These are phyloP conservation scores for Podocnemis expansa DNA, from an alignment of 2,113 vertebrate genomes.

Conservation along the genomic window DNA sequence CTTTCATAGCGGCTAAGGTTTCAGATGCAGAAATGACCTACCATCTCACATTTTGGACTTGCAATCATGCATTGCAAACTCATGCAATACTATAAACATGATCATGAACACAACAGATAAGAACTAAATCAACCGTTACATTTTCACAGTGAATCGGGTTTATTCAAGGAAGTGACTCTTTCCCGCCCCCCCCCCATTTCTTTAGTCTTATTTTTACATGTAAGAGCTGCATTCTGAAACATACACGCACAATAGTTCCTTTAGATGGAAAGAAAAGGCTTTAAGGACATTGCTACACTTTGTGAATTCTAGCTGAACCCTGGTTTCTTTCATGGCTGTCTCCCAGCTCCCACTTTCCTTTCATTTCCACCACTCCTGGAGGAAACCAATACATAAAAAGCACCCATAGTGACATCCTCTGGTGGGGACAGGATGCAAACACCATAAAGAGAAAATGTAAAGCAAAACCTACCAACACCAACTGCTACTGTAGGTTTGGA, in stretches of 20 bases:
- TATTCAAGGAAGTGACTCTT: neutral
- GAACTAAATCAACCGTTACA: accelerated
- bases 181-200: too few species aligned
- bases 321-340: neutral
- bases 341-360: neutral
- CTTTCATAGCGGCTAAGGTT: slow-evolving; percentile 57
- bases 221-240: neutral
- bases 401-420: slow-evolving; percentile 71
- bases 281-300: neutral
- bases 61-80: slow-evolving; percentile 23
- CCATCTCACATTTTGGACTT: slow-evolving; percentile 59
- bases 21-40: slow-evolving; percentile 63
- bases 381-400: slow-evolving; percentile 33
- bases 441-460: slow-evolving; percentile 5
- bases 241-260: neutral
- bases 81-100: slow-evolving; percentile 37
- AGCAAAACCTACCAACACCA: neutral
- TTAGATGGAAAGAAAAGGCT: neutral
- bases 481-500: neutral
- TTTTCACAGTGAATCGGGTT: accelerated
- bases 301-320: neutral
- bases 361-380: slow-evolving; percentile 6
- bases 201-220: accelerated
- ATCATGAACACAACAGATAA: neutral
- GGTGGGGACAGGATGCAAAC: slow-evolving; percentile 26